phyloP scores from a whole-genome alignment of 1,140 invertebrate species.

The Sminthurinus signatus region DNA sequence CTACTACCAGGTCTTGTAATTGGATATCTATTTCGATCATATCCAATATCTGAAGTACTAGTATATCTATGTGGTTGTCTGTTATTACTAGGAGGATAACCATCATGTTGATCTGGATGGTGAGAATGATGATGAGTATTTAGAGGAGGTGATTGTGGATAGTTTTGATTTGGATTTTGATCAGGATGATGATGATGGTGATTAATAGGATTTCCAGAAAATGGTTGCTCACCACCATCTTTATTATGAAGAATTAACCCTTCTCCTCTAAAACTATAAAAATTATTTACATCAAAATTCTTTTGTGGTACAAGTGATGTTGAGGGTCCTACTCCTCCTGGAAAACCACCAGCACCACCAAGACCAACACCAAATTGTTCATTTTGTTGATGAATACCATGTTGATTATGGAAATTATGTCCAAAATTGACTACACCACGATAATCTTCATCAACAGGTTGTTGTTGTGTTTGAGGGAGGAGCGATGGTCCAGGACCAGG shows the following conservation, averaged over 20 bases:
- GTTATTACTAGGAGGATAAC: too few species aligned
- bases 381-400: not conserved
- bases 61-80: too few species aligned
- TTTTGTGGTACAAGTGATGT: not conserved
- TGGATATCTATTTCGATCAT: too few species aligned
- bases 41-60: too few species aligned
- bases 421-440: conserved; percentile 1
- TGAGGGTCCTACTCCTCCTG: not conserved
- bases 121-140: not conserved
- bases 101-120: too few species aligned
- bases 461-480: not conserved
- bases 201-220: not conserved
- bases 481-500: not conserved
- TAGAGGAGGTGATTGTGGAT: not conserved
- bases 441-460: not conserved
- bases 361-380: too few species aligned
- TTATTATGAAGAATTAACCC: not conserved
- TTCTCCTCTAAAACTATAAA: not conserved
- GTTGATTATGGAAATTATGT: not conserved
- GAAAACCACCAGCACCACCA: not conserved
- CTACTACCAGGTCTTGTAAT: too few species aligned
- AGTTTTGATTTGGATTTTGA: not conserved
- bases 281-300: not conserved
- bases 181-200: not conserved
- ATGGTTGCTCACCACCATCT: not conserved